Conservation (phyloP, 23 tunicate genomes). For the Trididemnum miniatum region DNA sequence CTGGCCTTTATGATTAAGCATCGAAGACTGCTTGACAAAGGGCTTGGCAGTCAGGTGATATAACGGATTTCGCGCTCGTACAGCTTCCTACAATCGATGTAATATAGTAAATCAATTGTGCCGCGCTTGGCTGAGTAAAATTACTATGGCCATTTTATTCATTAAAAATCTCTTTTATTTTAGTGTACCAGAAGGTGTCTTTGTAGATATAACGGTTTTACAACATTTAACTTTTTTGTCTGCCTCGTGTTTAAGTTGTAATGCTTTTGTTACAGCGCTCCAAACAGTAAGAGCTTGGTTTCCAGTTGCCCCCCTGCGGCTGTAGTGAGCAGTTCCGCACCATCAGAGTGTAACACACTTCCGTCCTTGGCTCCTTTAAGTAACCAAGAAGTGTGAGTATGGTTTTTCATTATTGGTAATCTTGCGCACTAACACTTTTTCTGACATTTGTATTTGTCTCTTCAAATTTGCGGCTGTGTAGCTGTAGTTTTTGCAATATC, state of each 20-base stretch:
- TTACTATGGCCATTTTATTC: background rate
- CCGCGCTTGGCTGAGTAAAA: conserved; percentile 31
- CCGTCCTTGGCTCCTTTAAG: conserved; percentile 28
- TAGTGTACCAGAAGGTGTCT: too few species aligned
- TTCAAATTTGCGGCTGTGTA: too few species aligned
- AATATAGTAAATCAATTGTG: background rate
- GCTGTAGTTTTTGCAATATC: too few species aligned
- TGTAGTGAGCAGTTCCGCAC: background rate
- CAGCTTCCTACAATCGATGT: background rate
- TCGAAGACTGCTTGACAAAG: background rate
- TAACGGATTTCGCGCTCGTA: background rate
- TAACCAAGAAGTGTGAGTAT: conserved; percentile 34
- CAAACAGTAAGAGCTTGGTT: background rate
- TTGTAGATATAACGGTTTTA: background rate
- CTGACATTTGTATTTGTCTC: too few species aligned
- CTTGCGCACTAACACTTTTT: too few species aligned
- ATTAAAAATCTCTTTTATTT: background rate
- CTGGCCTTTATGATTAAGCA: background rate
- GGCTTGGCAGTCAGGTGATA: background rate
- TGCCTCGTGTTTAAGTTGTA: too few species aligned
- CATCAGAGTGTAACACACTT: background rate
- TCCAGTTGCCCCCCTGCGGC: background rate
- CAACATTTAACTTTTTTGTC: too few species aligned
- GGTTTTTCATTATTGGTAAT: too few species aligned
- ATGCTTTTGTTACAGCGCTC: background rate